A percentile compares a stretch with the other conserved stretches of the same genome.
Conservation (phyloP, 2,797 vertebrate species). For the Helarctos malayanus region DNA sequence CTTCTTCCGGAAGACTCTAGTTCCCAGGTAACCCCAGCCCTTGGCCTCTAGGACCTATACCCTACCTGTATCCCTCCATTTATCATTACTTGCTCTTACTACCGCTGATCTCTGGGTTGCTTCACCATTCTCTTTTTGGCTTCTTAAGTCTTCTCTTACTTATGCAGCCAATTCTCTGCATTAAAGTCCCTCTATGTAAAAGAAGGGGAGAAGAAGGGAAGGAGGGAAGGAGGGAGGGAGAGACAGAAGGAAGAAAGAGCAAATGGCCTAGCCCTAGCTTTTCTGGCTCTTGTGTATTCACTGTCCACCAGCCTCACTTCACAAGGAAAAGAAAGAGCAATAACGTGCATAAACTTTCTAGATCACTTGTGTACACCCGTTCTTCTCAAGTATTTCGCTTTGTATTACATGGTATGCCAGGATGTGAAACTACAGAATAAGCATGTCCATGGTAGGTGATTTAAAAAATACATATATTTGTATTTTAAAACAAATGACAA, state of each 20-base stretch:
- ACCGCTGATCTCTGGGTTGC: not conserved
- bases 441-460: not conserved
- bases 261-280: not conserved
- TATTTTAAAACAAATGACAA: slow-evolving; percentile 55
- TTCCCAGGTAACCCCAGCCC: not conserved
- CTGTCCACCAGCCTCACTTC: not conserved
- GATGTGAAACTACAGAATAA: not conserved
- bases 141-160: slow-evolving; percentile 21
- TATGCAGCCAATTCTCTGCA: slow-evolving; percentile 1
- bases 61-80: not conserved
- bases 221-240: not conserved
- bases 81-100: slow-evolving; percentile 5
- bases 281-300: not conserved
- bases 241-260: not conserved
- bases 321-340: slow-evolving; percentile 36
- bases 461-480: not conserved
- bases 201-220: not conserved
- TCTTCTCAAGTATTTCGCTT: slow-evolving; percentile 11
- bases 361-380: not conserved
- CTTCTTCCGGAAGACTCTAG: not conserved
- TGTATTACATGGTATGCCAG: not conserved
- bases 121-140: not conserved
- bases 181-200: not conserved
- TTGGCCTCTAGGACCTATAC: not conserved
- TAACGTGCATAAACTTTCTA: not conserved